phyloP scores from a whole-genome alignment of 2,888 invertebrate genomes.

The Tryphoninae sp. region DNA sequence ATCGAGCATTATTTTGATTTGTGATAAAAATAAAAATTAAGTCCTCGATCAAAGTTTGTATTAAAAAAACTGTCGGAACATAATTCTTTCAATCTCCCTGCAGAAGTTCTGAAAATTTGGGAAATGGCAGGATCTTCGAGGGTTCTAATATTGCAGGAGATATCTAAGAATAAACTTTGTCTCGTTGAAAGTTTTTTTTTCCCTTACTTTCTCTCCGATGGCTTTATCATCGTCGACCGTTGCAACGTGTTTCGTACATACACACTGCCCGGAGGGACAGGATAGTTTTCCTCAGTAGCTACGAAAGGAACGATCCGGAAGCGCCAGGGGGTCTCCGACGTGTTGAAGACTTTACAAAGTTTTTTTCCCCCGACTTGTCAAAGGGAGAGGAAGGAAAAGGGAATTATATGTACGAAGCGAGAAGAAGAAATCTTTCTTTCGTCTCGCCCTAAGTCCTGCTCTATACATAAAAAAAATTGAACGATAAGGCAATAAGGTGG shows the following conservation, averaged over 20 bases:
- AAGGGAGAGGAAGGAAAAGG: neutral
- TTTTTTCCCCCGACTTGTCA: neutral
- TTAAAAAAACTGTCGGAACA: neutral
- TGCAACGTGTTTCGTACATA: neutral
- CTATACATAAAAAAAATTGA: slow-evolving; percentile 16
- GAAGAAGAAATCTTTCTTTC: slow-evolving; percentile 35
- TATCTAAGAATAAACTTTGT: slow-evolving; percentile 2
- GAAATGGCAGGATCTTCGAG: neutral
- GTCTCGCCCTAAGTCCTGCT: neutral
- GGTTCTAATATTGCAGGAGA: neutral
- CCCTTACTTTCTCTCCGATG: neutral
- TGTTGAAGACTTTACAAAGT: slow-evolving; percentile 14
- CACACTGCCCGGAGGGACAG: slow-evolving; percentile 10
- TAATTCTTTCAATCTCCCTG: neutral
- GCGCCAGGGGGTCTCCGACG: neutral
- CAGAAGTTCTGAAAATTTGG: neutral
- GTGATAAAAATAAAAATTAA: neutral
- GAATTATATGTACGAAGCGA: slow-evolving; percentile 9
- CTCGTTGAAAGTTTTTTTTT: neutral
- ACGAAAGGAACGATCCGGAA: neutral
- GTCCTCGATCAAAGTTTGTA: neutral
- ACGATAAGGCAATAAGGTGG: slow-evolving; percentile 48
- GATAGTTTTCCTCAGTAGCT: neutral
- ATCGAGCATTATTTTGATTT: too few species aligned
- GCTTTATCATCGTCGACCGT: neutral